Evolutionary conservation across 2,113 vertebrate genomes (phyloP), one percentile per base, ranked within the genome.

Genomic region (Rousettus leschenaultii): DNA sequence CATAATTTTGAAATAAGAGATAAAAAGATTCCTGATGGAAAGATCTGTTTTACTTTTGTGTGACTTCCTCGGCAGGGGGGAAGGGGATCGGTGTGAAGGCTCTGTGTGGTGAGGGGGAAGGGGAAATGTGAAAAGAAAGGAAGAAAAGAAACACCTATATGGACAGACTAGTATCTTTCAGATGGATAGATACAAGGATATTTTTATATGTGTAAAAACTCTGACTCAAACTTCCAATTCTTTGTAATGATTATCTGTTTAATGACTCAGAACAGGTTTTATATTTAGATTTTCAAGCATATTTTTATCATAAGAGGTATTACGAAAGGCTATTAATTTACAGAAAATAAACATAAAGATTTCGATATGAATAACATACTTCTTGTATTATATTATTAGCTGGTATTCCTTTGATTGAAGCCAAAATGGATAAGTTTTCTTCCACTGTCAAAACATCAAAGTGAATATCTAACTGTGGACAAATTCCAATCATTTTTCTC

Each of bases 361-460:
- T 48, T 61, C 43, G 12, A 51, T 4, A 66, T 80, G 18, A 95
- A 43, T 30, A 95, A 93, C 96, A 86, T 83, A 99, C 99, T 99
- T 99, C 99, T 8, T 98, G 98, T 28, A 99, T 98, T 78, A 99
- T 68, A 94, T 99, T 98, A 5, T 98, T 98, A 10, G 98, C 98
- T 21, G 98, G 98, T 96, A 99, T 99, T 75, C 99, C 99, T 98
- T 99, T 99, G 93, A 99, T 99, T 61, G 99, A 99, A 30, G 99
- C 99, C 35, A 99, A 99, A 71, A 99, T 99, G 96, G 99, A 98
- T 70, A 99, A 99, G 97, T 99, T 99, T 96, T 99, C 99, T 98
- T 99, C 99, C 95, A 99, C 99, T 0, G 99, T 99, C 4, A 99
- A 80, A 26, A 99, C 99, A 53, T 99, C 99, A 0, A 99, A 99